Conservation (phyloP, 2,888 invertebrate genomes). For the Noctua fimbriata region DNA sequence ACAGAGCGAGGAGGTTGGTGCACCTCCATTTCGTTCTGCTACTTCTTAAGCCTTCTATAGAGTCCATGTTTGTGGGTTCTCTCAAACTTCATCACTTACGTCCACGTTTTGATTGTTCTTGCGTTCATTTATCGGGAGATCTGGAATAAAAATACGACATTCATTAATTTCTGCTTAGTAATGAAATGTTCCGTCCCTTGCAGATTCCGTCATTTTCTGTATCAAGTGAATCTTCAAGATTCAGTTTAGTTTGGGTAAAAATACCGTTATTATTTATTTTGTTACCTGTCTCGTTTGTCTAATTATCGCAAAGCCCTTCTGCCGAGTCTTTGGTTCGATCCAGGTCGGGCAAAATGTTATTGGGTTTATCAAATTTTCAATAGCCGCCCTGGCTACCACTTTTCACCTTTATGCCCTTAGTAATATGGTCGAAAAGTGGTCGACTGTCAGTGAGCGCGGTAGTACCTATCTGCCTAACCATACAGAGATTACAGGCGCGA, state of each 20-base stretch:
- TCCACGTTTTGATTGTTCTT: constrained; percentile 58
- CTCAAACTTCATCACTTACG: constrained; percentile 84
- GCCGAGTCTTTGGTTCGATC: background rate
- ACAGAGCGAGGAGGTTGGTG: constrained; percentile 75
- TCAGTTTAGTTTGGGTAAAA: background rate
- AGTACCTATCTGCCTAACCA: background rate
- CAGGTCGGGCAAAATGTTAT: background rate
- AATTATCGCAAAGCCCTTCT: background rate
- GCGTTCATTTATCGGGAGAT: constrained; percentile 72
- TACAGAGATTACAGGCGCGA: background rate
- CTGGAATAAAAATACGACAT: constrained; percentile 78
- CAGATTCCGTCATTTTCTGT: background rate
- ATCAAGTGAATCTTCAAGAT: background rate
- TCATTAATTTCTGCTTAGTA: background rate
- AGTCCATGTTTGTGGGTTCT: constrained; percentile 79
- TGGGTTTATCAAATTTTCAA: background rate
- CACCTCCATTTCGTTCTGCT: constrained; percentile 81
- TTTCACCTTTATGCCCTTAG: too few relatives aligned
- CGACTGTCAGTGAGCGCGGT: too few relatives aligned
- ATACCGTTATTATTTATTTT: background rate
- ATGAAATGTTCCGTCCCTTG: background rate
- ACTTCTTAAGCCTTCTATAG: constrained; percentile 74
- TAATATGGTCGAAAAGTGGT: too few relatives aligned
- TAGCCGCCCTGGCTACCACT: too few relatives aligned
- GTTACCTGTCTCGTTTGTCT: background rate